These are phyloP conservation scores for Centrocercus urophasianus DNA, from an alignment of 2,113 vertebrate genomes.

Conservation along the genomic window DNA sequence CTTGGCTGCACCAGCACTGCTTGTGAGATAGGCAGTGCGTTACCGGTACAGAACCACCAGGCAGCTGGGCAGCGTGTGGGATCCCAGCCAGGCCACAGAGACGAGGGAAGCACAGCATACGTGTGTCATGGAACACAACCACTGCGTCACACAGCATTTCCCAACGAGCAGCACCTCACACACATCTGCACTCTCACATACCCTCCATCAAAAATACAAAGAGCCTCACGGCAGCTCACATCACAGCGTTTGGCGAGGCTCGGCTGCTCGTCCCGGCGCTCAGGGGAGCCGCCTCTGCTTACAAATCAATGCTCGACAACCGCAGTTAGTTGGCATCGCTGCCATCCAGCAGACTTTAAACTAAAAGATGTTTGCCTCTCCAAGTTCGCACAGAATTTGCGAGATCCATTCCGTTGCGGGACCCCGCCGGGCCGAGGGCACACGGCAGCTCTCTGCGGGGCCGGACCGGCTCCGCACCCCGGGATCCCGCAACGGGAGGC, in stretches of 20 bases:
- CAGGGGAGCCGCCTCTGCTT: rapidly evolving
- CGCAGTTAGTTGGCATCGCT: rapidly evolving
- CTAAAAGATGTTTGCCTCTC: background rate
- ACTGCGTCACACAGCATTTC: rapidly evolving
- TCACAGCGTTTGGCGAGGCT: rapidly evolving
- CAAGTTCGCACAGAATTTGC: no score
- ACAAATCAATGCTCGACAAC: rapidly evolving
- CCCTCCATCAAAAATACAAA: rapidly evolving
- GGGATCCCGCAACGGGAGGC: no score
- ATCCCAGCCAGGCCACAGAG: background rate
- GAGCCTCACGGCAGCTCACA: background rate
- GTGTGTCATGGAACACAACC: background rate
- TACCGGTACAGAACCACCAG: background rate
- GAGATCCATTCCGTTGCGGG: background rate
- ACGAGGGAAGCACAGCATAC: background rate
- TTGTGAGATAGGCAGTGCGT: background rate
- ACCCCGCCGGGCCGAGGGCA: background rate
- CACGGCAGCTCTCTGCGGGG: background rate
- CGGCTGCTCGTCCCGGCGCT: rapidly evolving
- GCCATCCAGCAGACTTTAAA: rapidly evolving
- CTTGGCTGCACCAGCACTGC: background rate
- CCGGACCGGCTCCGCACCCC: no score
- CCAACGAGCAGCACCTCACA: background rate
- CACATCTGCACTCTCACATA: rapidly evolving
- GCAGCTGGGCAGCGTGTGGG: background rate